Evolutionary conservation across 2,113 vertebrate species (phyloP).

Genomic region (Archocentrus centrarchus): DNA sequence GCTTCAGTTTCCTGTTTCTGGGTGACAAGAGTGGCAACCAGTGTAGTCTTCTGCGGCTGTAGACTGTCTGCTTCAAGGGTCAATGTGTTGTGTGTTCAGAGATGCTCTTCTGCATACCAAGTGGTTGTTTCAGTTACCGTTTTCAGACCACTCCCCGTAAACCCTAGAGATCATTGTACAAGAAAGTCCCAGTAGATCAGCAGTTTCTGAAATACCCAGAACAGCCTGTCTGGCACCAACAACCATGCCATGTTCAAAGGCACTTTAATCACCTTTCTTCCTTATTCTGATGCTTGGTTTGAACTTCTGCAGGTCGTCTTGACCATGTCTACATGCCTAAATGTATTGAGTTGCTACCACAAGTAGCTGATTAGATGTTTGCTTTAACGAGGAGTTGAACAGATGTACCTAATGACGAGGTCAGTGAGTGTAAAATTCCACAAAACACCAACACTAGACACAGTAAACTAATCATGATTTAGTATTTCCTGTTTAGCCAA

Average conservation of each 20-base stretch:
- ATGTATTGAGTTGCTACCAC: not conserved
- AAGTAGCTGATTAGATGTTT: not conserved
- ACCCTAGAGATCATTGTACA: not conserved
- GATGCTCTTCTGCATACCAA: not conserved
- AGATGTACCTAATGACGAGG: not conserved
- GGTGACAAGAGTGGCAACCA: not conserved
- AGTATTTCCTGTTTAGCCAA: not conserved
- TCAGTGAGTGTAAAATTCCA: not conserved
- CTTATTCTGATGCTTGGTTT: not conserved
- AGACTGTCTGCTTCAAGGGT: not conserved
- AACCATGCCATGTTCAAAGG: not conserved
- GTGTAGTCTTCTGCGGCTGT: not conserved
- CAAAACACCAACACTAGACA: not conserved
- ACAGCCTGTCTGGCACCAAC: not conserved
- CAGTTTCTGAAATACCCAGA: constrained; percentile 4
- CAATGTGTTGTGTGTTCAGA: not conserved
- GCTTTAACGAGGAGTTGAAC: not conserved
- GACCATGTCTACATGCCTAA: not conserved
- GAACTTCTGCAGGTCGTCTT: not conserved
- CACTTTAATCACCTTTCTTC: not conserved
- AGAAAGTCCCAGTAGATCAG: not conserved
- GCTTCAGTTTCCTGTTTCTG: not conserved
- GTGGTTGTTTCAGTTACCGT: not conserved
- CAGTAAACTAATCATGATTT: not conserved
- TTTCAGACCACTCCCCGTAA: not conserved